phyloP scores from a whole-genome alignment of 2,797 vertebrate genomes.

The Vultur gryphus region DNA sequence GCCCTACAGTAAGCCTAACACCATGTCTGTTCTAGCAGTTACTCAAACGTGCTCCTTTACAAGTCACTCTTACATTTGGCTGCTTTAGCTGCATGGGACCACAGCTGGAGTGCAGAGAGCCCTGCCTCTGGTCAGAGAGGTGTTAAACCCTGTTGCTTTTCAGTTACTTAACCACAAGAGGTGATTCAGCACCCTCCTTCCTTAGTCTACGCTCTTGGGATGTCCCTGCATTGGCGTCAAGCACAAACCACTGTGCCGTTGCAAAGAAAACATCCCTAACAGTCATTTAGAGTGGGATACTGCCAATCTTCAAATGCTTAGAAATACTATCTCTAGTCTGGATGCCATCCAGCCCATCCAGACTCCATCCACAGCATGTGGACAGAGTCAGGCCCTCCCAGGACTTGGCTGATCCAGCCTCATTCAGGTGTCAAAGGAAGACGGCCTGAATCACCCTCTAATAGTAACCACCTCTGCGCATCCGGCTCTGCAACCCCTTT shows the following conservation, averaged over 20 bases:
- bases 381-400: background rate
- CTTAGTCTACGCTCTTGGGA: background rate
- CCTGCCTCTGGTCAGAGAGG: background rate
- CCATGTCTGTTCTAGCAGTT: background rate
- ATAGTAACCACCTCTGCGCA: accelerated
- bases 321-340: background rate
- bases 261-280: background rate
- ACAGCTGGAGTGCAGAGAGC: background rate
- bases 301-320: background rate
- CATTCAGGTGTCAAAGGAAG: background rate
- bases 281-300: too few species aligned
- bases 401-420: background rate
- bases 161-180: background rate
- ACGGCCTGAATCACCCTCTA: background rate
- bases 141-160: background rate
- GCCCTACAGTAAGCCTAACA: background rate
- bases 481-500: background rate
- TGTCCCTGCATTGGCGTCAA: background rate
- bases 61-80: background rate
- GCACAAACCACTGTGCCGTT: accelerated
- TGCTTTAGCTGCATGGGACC: background rate
- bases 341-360: background rate
- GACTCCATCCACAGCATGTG: background rate
- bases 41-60: background rate
- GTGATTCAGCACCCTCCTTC: background rate